Evolutionary conservation across 2,797 vertebrate species (phyloP).

Genomic region (Anabacerthia variegaticeps): DNA sequence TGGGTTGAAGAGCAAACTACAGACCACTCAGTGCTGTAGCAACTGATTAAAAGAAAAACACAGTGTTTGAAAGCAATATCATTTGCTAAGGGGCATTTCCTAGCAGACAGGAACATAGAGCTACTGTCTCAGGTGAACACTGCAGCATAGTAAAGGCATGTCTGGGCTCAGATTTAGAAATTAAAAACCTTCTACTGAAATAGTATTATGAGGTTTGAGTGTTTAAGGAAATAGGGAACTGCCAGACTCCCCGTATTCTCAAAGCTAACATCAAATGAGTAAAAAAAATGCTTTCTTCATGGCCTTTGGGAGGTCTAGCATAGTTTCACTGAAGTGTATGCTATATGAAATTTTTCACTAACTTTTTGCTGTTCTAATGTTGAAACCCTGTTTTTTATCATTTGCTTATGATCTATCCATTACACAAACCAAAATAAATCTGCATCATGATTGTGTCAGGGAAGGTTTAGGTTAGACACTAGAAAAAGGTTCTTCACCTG

Average conservation of each 20-base stretch:
- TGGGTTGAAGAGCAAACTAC: background rate
- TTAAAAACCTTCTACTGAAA: background rate
- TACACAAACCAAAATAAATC: background rate
- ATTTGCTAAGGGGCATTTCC: constrained; percentile 31
- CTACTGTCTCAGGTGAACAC: background rate
- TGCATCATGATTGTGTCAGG: background rate
- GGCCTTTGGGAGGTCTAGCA: background rate
- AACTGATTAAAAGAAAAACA: constrained; percentile 51
- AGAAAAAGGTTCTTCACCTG: background rate
- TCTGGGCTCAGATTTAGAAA: background rate
- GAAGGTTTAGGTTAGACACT: background rate
- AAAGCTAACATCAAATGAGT: background rate
- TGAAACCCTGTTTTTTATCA: background rate
- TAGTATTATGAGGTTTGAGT: background rate
- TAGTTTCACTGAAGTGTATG: background rate
- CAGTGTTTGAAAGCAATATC: background rate
- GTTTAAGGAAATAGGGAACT: background rate
- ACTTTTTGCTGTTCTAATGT: background rate
- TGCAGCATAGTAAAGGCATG: background rate
- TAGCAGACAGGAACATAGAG: background rate
- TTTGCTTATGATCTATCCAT: background rate
- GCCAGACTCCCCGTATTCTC: background rate
- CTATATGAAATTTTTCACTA: background rate
- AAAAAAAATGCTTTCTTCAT: background rate
- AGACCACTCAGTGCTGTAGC: background rate